Conservation (phyloP, 2,797 vertebrate genomes). For the Cheirogaleus major region DNA sequence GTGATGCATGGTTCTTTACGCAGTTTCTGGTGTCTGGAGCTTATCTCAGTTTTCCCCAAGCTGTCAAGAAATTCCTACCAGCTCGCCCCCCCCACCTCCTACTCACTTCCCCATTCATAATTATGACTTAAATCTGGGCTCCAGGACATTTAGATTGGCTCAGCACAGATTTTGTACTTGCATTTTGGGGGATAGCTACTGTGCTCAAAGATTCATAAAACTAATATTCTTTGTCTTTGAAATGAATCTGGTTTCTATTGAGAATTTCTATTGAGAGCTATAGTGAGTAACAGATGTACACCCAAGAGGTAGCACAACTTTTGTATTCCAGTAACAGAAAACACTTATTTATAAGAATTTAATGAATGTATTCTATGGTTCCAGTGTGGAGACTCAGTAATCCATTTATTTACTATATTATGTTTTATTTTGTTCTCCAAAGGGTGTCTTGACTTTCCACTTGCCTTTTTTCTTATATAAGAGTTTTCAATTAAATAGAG, state of each 20-base stretch:
- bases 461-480: conserved; percentile 46
- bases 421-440: conserved; percentile 70
- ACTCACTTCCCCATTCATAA: conserved; percentile 39
- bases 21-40: conserved; percentile 28
- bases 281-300: conserved; percentile 63
- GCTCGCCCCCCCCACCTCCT: not conserved
- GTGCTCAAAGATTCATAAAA: conserved; percentile 60
- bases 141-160: conserved; percentile 23
- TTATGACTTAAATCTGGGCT: conserved; percentile 53
- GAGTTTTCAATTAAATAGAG: conserved; percentile 69
- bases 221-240: conserved; percentile 70
- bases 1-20: not conserved
- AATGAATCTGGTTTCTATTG: conserved; percentile 64
- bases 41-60: conserved; percentile 22
- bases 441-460: conserved; percentile 44
- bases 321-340: conserved; percentile 58
- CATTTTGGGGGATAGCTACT: conserved; percentile 24
- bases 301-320: conserved; percentile 58
- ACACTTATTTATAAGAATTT: conserved; percentile 58
- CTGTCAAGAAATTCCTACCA: conserved; percentile 45
- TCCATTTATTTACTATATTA: conserved; percentile 51
- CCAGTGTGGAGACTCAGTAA: conserved; percentile 12
- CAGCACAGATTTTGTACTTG: conserved; percentile 52
- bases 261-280: conserved; percentile 30
- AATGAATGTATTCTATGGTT: conserved; percentile 55